These are phyloP conservation scores for Delia radicum DNA, from an alignment of 1,140 invertebrate genomes.

Conservation along the genomic window DNA sequence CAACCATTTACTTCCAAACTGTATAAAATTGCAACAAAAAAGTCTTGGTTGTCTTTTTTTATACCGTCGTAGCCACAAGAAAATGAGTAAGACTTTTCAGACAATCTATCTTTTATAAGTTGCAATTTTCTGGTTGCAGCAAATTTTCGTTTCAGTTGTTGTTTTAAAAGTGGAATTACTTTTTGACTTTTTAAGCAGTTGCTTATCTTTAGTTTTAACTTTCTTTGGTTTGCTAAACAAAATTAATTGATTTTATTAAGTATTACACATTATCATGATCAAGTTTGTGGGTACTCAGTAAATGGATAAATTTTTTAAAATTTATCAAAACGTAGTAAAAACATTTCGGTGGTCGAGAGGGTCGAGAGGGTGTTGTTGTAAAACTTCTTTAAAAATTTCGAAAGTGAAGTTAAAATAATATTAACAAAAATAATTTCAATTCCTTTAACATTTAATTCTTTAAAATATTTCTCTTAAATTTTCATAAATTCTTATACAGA, in stretches of 20 bases:
- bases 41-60: no score
- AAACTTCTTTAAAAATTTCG: no score
- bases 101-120: background rate
- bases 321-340: no score
- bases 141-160: no score
- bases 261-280: background rate
- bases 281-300: background rate
- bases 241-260: constrained; percentile 14
- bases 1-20: background rate
- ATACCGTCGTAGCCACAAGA: background rate
- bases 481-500: no score
- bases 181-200: background rate
- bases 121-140: background rate
- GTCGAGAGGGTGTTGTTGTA: background rate
- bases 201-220: no score
- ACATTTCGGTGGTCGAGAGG: background rate
- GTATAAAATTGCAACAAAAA: no score
- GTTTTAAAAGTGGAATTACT: background rate
- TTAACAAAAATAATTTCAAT: no score
- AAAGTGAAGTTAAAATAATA: no score
- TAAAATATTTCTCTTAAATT: no score
- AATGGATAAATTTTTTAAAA: background rate
- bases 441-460: no score
- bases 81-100: background rate
- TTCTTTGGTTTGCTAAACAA: no score